Percentiles rank a stretch among this genome's conserved stretches.
Conservation (phyloP, 2,113 vertebrate species). For the Ancistrus triradiatus region DNA sequence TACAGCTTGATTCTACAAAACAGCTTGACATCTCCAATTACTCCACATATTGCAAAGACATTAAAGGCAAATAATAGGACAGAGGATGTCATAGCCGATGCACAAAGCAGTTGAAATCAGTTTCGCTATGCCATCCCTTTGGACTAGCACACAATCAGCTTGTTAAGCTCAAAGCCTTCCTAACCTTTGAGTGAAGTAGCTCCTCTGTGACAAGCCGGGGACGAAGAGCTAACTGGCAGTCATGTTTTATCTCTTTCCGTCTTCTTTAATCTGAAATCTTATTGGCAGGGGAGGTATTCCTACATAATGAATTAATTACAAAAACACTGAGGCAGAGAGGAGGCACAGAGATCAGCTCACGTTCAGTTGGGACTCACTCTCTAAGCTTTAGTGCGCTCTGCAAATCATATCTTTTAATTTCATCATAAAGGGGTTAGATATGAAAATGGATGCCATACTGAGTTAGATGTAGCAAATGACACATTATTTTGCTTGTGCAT, state of each 20-base stretch:
- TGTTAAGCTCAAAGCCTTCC: constrained; percentile 39
- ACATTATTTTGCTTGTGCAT: not conserved
- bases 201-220: constrained; percentile 23
- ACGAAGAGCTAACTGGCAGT: constrained; percentile 33
- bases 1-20: too few species aligned
- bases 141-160: constrained; percentile 28
- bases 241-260: constrained; percentile 20
- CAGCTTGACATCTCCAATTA: constrained; percentile 14
- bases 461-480: constrained; percentile 2
- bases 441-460: not conserved
- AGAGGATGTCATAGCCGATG: not conserved
- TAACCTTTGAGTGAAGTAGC: constrained; percentile 37
- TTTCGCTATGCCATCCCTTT: constrained; percentile 9
- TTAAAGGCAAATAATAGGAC: not conserved
- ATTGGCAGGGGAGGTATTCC: constrained; percentile 20
- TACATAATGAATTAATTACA: constrained; percentile 35
- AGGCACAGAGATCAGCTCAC: constrained; percentile 3
- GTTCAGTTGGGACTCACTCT: constrained; percentile 14
- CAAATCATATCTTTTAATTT: constrained; percentile 28
- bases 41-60: constrained; percentile 8
- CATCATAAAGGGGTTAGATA: constrained; percentile 29
- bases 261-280: constrained; percentile 28
- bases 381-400: constrained; percentile 3
- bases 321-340: constrained; percentile 38
- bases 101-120: constrained; percentile 11